Conservation (phyloP, 1,140 invertebrate species). For the Drosophila lowei region DNA sequence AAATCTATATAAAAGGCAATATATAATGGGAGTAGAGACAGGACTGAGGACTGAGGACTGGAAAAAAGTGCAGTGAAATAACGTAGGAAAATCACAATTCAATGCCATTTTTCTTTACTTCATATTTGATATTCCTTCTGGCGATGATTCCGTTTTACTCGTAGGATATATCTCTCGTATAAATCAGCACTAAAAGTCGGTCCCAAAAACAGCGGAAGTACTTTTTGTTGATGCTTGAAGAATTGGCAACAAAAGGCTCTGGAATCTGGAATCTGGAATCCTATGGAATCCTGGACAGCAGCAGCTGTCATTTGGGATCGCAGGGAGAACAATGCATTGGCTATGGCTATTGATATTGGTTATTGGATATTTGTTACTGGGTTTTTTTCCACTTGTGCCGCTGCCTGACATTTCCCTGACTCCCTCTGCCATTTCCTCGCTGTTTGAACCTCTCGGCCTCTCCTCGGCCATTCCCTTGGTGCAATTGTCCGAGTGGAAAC, state of each 20-base stretch:
- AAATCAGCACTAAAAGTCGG: slow-evolving; percentile 66
- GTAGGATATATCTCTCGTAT: slow-evolving; percentile 39
- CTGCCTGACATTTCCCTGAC: not conserved
- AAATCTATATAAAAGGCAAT: slow-evolving; percentile 73
- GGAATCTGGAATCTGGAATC: slow-evolving; percentile 14
- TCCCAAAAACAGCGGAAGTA: slow-evolving; percentile 49
- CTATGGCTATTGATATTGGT: slow-evolving; percentile 47
- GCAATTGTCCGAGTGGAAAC: slow-evolving; percentile 53
- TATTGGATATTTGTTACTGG: slow-evolving; percentile 33
- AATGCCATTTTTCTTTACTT: slow-evolving; percentile 49
- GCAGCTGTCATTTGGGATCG: slow-evolving; percentile 52
- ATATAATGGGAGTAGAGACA: slow-evolving; percentile 51
- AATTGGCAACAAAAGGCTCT: slow-evolving; percentile 21
- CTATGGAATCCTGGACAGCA: not conserved
- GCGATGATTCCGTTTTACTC: slow-evolving; percentile 15
- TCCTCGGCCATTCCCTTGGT: not conserved
- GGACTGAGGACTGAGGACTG: not conserved
- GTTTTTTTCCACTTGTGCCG: slow-evolving; percentile 9
- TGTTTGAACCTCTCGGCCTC: too few species aligned
- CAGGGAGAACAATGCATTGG: slow-evolving; percentile 54
- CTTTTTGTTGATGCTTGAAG: slow-evolving; percentile 34
- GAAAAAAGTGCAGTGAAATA: slow-evolving; percentile 14
- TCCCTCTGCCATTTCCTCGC: too few species aligned
- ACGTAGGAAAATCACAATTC: slow-evolving; percentile 41
- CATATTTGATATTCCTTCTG: slow-evolving; percentile 65